These are phyloP conservation scores for Tetramorium bicarinatum DNA, from an alignment of 2,888 invertebrate genomes.

Conservation along the genomic window DNA sequence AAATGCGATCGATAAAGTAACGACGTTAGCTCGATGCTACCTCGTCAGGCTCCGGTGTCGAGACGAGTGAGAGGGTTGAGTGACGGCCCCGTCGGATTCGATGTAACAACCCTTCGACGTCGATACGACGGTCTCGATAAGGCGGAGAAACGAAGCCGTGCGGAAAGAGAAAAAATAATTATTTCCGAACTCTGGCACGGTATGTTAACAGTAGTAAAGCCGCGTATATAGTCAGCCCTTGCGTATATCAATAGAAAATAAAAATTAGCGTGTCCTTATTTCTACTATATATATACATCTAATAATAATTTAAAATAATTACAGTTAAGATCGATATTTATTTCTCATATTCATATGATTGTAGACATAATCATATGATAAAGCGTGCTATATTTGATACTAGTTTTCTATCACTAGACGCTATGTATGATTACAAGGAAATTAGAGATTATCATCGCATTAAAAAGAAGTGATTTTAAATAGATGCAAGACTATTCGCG, in stretches of 20 bases:
- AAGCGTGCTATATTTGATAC: neutral
- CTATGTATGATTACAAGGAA: neutral
- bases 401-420: neutral
- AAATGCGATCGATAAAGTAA: slow-evolving; percentile 62
- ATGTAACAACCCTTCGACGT: slow-evolving; percentile 63
- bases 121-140: slow-evolving; percentile 59
- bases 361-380: neutral
- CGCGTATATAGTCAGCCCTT: slow-evolving; percentile 27
- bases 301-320: neutral
- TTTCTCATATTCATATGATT: neutral
- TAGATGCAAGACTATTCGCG: neutral
- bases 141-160: slow-evolving; percentile 51
- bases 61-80: slow-evolving; percentile 61
- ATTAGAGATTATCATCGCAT: neutral
- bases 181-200: slow-evolving; percentile 36
- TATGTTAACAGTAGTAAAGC: slow-evolving; percentile 45
- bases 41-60: slow-evolving; percentile 64
- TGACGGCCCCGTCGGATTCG: slow-evolving; percentile 65
- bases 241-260: neutral
- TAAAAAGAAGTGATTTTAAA: slow-evolving; percentile 8
- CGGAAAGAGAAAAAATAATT: slow-evolving; percentile 58
- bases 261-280: neutral
- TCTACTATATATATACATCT: neutral
- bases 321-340: neutral
- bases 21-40: slow-evolving; percentile 63